Evolutionary conservation across 1,140 invertebrate genomes (phyloP).

Genomic region (Atopsyche davidsoni): DNA sequence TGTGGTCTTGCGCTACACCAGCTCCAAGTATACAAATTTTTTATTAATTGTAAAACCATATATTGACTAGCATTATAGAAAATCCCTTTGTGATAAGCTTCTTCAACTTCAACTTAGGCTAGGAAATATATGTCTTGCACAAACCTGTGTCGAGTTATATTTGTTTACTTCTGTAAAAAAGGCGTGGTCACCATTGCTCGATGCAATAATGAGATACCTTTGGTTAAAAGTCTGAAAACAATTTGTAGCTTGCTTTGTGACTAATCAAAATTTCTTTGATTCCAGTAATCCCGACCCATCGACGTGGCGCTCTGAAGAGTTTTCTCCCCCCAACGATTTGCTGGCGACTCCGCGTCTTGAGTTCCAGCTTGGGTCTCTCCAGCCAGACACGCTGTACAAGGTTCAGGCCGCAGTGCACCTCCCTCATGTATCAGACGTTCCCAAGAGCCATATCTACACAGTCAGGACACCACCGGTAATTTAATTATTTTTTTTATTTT

Average conservation of each 20-base stretch:
- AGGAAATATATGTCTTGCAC: conserved; percentile 7
- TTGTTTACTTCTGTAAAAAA: too few species aligned
- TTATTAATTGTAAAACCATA: too few species aligned
- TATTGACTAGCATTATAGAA: too few species aligned
- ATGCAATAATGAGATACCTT: too few species aligned
- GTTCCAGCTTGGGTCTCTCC: conserved; percentile 69
- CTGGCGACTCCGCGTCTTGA: conserved; percentile 79
- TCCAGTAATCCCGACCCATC: conserved; percentile 60
- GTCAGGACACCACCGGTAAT: conserved; percentile 57
- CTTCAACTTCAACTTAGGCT: too few species aligned
- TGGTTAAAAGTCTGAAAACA: too few species aligned
- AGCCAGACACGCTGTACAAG: conserved; percentile 73
- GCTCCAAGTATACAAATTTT: conserved; percentile 50
- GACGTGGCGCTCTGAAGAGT: conserved; percentile 76
- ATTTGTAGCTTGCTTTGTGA: too few species aligned
- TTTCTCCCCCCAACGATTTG: conserved; percentile 74
- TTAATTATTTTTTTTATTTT: too few species aligned
- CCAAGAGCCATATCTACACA: conserved; percentile 65
- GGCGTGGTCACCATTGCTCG: too few species aligned
- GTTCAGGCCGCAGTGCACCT: conserved; percentile 72
- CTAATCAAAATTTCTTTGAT: too few species aligned
- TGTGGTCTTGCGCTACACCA: conserved; percentile 76
- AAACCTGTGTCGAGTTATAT: too few species aligned
- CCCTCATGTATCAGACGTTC: conserved; percentile 64
- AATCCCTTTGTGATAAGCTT: too few species aligned